These are phyloP conservation scores for rat (Rattus norvegicus) DNA, from an alignment of 2,113 vertebrate species.

Conservation along the genomic window GRCr8 NC_086034.1:56896501-56897000, in stretches of 20 bases:
- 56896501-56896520: not conserved
- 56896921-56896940: not conserved
- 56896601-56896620: not conserved
- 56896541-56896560: not conserved
- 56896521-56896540: not conserved
- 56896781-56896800: not conserved
- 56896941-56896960: not conserved
- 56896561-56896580: not conserved
- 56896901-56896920: not conserved
- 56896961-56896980: not conserved
- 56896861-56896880: not conserved
- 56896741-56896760: not conserved
- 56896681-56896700: not conserved
- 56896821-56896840: not conserved
- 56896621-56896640: not conserved
- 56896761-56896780: not conserved
- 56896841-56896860: not conserved
- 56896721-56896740: not conserved
- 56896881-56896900: not conserved
- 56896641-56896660: not conserved
- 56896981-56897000: not conserved
- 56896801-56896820: not conserved
- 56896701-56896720: not conserved
- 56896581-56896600: not conserved
- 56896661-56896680: not conserved